Evolutionary conservation across 1,140 invertebrate genomes (phyloP), one percentile per base, ranked within the genome.

Genomic region (Caenorhabditis inopinata): DNA sequence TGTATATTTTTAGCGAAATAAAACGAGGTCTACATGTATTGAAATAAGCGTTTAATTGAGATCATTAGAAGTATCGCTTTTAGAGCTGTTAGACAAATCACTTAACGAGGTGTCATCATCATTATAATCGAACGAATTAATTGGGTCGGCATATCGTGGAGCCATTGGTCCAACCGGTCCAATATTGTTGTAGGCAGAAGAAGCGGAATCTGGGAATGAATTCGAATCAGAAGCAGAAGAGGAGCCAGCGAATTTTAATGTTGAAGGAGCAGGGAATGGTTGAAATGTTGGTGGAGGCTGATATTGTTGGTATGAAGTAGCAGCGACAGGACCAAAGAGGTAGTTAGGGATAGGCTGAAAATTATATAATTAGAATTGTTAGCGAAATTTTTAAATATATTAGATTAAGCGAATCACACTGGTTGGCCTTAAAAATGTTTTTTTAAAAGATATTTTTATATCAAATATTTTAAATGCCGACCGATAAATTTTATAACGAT

Each of bases 1-100:
- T n/a, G n/a, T n/a, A n/a, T n/a, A n/a, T n/a, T n/a, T n/a, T n/a
- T n/a, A n/a, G n/a, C n/a, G n/a, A n/a, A n/a, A n/a, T n/a, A n/a
- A n/a, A n/a, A n/a, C n/a, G n/a, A n/a, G n/a, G n/a, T n/a, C n/a
- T n/a, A n/a, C n/a, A n/a, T n/a, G n/a, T n/a, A n/a, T n/a, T n/a
- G n/a, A n/a, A n/a, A n/a, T n/a, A n/a, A n/a, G n/a, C n/a, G n/a
- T 42, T 23, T 9, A 79, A 7, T 62, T 45, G 38, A 27, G 14
- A 27, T 42, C 53, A 32, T 79, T 58, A n/a, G 58, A 68, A 21
- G n/a, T 68, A 38, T 68, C 58, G 12, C 58, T 68, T 68, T 68
- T 68, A 11, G 58, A 68, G 12, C 58, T 68, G 23, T 68, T 68
- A 11, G 58, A 68, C n/a, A 68, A 18, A 38, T 68, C 58, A 2